Evolutionary conservation across 1,140 invertebrate genomes (phyloP).

Genomic region (Scaptomyza pallida): DNA sequence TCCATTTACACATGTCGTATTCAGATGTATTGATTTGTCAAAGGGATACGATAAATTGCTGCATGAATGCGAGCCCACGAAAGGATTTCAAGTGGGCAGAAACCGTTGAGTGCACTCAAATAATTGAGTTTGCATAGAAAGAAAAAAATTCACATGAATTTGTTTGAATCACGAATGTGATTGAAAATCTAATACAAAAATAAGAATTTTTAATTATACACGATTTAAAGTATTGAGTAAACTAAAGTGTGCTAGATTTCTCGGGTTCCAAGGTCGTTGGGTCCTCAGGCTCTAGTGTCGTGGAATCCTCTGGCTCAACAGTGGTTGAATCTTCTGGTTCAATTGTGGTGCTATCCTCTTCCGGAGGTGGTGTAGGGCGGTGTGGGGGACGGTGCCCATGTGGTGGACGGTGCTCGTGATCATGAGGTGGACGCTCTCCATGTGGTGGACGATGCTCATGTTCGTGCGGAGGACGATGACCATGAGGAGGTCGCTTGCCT

Average conservation of each 20-base stretch:
- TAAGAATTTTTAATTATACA: background rate
- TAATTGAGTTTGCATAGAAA: constrained; percentile 26
- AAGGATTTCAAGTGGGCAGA: constrained; percentile 24
- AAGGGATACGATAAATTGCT: constrained; percentile 68
- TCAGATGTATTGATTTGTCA: constrained; percentile 69
- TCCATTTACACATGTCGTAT: constrained; percentile 57
- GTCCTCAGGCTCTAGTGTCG: constrained; percentile 14
- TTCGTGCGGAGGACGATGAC: background rate
- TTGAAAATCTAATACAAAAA: constrained; percentile 1
- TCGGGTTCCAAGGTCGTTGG: constrained; percentile 10
- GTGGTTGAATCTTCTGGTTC: constrained; percentile 34
- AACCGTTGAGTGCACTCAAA: constrained; percentile 37
- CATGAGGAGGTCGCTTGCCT: background rate
- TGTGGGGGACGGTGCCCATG: constrained; percentile 8
- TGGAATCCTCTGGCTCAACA: constrained; percentile 8
- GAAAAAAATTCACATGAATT: constrained; percentile 5
- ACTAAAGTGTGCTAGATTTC: background rate
- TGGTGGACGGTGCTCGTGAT: background rate
- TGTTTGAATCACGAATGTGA: constrained; percentile 7
- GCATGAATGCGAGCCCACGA: constrained; percentile 45
- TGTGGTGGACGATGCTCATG: constrained; percentile 8
- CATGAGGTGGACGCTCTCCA: background rate
- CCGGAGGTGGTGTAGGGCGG: constrained; percentile 6
- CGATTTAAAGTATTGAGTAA: background rate
- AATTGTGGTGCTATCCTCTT: constrained; percentile 11